Evolutionary conservation across 2,113 vertebrate genomes (phyloP), one percentile per base, ranked within the genome.

Genomic region (Saccopteryx bilineata): DNA sequence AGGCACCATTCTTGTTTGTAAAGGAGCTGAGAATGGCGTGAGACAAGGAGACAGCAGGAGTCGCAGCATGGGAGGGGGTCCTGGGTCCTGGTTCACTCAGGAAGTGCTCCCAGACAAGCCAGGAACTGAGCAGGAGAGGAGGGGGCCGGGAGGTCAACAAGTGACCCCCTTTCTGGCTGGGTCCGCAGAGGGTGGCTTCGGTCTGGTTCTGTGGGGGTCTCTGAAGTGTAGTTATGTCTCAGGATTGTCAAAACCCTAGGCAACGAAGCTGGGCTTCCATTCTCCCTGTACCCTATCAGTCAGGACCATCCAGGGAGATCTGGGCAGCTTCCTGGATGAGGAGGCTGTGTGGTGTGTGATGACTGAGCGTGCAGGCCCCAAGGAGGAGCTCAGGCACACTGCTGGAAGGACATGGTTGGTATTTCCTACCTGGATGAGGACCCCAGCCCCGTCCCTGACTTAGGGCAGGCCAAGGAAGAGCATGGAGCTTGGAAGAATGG

Each of bases 401-500:
- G 31, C 48, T 8, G 0, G 66, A 71, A 85, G 65, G 71, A 48
- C 33, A 46, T 6, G 11, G 24, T 2, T 10, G 23, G 15, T 39
- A 5, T n/a, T n/a, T 52, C 63, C 24, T 8, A 2, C 39, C 58
- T 28, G n/a, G 54, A 13, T 31, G 24, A 71, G 60, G 28, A 0
- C 15, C 54, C 9, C 39, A 28, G 39, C 21, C 65, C 46, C 52
- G 24, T 7, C 31, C 18, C n/a, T 6, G 28, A 17, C 2, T 58
- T 14, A 69, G 74, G 72, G 54, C 84, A 19, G 61, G 54, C 26
- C 48, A 21, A 28, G 72, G 46, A 61, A 26, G 31, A 75, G 19
- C 7, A 5, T 2, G 52, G 17, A 26, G 52, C 50, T 74, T 0
- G 0, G 63, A 50, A 14, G n/a, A 56, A 7, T 6, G 28, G 23